These are phyloP conservation scores for Acanthurus lineatus DNA, from an alignment of 2,797 vertebrate species.

Conservation along the genomic window DNA sequence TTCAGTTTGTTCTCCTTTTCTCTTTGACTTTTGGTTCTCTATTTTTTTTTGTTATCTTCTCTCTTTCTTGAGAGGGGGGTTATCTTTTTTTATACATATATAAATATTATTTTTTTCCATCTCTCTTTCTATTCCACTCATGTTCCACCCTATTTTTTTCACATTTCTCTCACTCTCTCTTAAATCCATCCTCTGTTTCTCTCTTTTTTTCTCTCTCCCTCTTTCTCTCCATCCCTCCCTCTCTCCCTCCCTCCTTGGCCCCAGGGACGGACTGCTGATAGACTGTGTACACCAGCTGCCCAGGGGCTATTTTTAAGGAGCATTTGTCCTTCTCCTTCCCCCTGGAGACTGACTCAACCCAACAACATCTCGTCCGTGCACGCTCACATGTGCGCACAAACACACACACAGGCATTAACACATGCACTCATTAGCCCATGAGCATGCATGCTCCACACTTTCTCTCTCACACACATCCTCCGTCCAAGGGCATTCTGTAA, in stretches of 20 bases:
- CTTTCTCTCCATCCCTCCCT: constrained; percentile 55
- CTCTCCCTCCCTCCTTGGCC: constrained; percentile 73
- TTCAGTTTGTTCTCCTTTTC: constrained; percentile 62
- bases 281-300: constrained; percentile 88
- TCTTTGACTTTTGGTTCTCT: constrained; percentile 55
- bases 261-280: constrained; percentile 87
- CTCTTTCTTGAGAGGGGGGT: constrained; percentile 38
- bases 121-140: constrained; percentile 60
- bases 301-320: constrained; percentile 89
- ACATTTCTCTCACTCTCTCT: constrained; percentile 72
- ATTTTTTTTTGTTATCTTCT: constrained; percentile 27
- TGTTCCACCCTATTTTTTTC: constrained; percentile 68
- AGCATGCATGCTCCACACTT: constrained; percentile 81
- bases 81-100: constrained; percentile 45
- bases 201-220: constrained; percentile 41
- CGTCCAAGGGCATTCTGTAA: constrained; percentile 85
- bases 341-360: constrained; percentile 87
- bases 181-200: constrained; percentile 70
- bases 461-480: constrained; percentile 76
- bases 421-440: constrained; percentile 86
- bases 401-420: constrained; percentile 84
- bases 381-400: constrained; percentile 70
- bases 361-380: constrained; percentile 81
- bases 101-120: constrained; percentile 14
- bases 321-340: constrained; percentile 88